Conservation (phyloP, 2,797 vertebrate species). For the Alosa sapidissima region DNA sequence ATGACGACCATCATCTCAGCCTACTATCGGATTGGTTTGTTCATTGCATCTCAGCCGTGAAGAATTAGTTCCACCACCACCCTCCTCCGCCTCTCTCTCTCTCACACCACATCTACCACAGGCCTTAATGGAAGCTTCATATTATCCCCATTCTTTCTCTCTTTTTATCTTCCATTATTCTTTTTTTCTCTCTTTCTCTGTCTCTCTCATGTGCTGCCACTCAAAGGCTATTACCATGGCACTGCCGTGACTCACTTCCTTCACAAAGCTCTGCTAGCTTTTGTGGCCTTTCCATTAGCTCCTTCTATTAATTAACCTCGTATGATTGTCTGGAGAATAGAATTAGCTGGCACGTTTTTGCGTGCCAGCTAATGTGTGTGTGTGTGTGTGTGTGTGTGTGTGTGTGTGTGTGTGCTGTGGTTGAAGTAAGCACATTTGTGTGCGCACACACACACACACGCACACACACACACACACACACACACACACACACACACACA, state of each 20-base stretch:
- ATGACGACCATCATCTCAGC: conserved; percentile 17
- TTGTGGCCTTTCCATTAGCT: background rate
- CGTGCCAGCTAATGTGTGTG: background rate
- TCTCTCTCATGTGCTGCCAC: conserved; percentile 27
- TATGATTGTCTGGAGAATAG: background rate
- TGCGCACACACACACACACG: too few relatives aligned
- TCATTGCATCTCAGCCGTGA: background rate
- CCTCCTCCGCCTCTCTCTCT: background rate
- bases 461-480: too few relatives aligned
- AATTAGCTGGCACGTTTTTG: background rate
- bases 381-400: background rate
- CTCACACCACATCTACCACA: background rate
- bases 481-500: too few relatives aligned
- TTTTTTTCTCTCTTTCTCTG: conserved; percentile 23
- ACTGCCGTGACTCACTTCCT: conserved; percentile 20
- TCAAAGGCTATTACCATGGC: conserved; percentile 27
- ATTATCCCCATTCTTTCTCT: background rate
- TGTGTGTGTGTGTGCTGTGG: background rate
- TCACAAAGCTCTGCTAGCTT: conserved; percentile 6
- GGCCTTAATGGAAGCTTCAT: conserved; percentile 25
- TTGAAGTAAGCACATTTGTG: too few relatives aligned
- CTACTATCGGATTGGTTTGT: conserved; percentile 28
- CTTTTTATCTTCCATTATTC: background rate
- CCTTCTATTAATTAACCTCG: conserved; percentile 23
- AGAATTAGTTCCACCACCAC: conserved; percentile 3